A percentile compares a stretch with the other conserved stretches of the same genome.
Conservation (phyloP, 2,797 vertebrate species). For the Yasuhikotakia modesta region DNA sequence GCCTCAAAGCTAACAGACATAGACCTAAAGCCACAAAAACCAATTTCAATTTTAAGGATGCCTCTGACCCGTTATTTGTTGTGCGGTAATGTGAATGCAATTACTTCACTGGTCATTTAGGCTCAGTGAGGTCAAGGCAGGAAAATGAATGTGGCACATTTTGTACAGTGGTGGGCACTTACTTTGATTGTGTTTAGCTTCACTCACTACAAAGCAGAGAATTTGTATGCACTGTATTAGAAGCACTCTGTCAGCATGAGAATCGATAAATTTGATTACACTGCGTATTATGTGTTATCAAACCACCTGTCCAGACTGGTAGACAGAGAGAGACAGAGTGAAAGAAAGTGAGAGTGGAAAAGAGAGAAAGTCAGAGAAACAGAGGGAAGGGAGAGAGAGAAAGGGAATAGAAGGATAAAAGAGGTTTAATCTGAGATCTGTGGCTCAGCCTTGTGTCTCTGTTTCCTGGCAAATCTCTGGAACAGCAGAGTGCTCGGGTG, state of each 20-base stretch:
- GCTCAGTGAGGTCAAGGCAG: slow-evolving; percentile 37
- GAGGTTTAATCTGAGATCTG: slow-evolving; percentile 43
- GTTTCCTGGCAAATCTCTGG: slow-evolving; percentile 24
- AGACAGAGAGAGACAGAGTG: background rate
- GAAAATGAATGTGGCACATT: slow-evolving; percentile 60
- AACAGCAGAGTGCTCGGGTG: slow-evolving; percentile 25
- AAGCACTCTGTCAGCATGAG: slow-evolving; percentile 11
- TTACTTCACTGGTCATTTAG: slow-evolving; percentile 56
- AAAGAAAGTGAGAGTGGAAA: background rate
- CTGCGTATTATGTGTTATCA: slow-evolving; percentile 30
- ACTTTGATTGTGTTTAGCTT: slow-evolving; percentile 48
- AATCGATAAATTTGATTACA: slow-evolving; percentile 34
- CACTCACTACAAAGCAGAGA: slow-evolving; percentile 37
- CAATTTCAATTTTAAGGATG: slow-evolving; percentile 17
- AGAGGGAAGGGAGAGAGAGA: background rate
- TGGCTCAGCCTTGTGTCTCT: slow-evolving; percentile 7
- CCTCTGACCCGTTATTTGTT: slow-evolving; percentile 56
- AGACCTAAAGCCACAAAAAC: slow-evolving; percentile 22
- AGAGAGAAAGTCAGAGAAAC: background rate
- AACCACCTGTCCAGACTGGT: slow-evolving; percentile 21
- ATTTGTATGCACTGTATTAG: slow-evolving; percentile 53
- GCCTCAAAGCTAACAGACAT: slow-evolving; percentile 21
- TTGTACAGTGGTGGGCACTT: slow-evolving; percentile 42
- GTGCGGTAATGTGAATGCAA: slow-evolving; percentile 60
- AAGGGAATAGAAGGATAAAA: slow-evolving; percentile 19